Evolutionary conservation across 2,113 vertebrate species (phyloP), one percentile per base, ranked within the genome.

Genomic region (Hylia prasina): DNA sequence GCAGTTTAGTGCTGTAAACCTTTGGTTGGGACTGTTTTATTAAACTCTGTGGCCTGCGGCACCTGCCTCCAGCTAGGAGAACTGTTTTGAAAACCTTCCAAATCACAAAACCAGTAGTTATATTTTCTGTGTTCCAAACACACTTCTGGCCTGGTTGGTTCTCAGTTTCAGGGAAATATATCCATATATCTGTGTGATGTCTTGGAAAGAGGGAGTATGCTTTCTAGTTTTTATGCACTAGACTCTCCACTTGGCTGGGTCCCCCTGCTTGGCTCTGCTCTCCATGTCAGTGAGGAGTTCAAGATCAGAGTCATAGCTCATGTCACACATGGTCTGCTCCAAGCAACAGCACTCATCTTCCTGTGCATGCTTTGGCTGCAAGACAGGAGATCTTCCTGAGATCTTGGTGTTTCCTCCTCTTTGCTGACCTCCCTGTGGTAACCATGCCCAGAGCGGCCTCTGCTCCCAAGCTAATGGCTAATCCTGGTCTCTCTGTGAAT

Each of bases 1-100:
- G n/a, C 63, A 60, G 57, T 95, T 89, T 90, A 93, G 78, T 73
- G 70, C 71, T 89, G 73, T 54, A 92, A 97, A 94, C 88, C 42
- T 76, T 89, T 82, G 94, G 93, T 92, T 87, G 76, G 80, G 56
- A 51, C 44, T 82, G 83, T 65, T 93, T 89, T 84, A 89, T 87
- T 96, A 86, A 73, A 90, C 61, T 68, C 69, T 66, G 85, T 75
- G 75, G 68, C 72, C 87, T 68, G 20, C 7, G 0, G 86, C 48
- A 72, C 70, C 16, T 57, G 86, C 66, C 81, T 97, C 56, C 90
- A 93, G 89, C 63, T 75, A 71, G 66, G 45, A 44, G 63, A 87
- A 58, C 5, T 2, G 14, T 68, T 79, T 66, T 89, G 81, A 82
- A 92, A 82, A 35, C 16, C 37, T 83, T 86, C 86, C 82, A 87